Evolutionary conservation across 2,888 invertebrate genomes (phyloP).

Genomic region (Ganaspis brasiliensis): DNA sequence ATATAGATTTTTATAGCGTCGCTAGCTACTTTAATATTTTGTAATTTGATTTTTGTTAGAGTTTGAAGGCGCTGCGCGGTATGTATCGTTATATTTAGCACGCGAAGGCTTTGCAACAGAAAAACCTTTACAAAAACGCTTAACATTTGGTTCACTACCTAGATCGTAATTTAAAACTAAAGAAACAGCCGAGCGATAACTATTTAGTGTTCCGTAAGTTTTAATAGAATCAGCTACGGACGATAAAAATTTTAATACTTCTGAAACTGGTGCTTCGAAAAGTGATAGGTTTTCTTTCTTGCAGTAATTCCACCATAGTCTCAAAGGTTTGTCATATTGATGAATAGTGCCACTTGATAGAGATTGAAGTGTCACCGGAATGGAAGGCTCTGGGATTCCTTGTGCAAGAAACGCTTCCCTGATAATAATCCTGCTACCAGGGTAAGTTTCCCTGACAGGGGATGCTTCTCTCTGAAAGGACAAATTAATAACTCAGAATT

Average conservation of each 20-base stretch:
- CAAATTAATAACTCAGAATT: not conserved
- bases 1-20: not conserved
- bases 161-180: not conserved
- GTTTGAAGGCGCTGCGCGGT: slow-evolving; percentile 11
- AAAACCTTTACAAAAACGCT: slow-evolving; percentile 5
- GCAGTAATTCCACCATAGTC: not conserved
- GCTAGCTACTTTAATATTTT: not conserved
- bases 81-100: not conserved
- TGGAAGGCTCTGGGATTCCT: slow-evolving; percentile 47
- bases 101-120: not conserved
- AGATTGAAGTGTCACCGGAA: not conserved
- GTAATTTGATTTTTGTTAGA: not conserved
- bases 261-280: not conserved
- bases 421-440: slow-evolving; percentile 62
- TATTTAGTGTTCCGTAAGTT: not conserved
- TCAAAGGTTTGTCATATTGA: slow-evolving; percentile 6
- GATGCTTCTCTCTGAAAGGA: slow-evolving; percentile 11
- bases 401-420: slow-evolving; percentile 55
- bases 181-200: not conserved
- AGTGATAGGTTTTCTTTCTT: not conserved
- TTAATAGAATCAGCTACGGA: not conserved
- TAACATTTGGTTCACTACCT: not conserved
- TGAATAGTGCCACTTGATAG: not conserved
- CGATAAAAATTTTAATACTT: not conserved
- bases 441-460: slow-evolving; percentile 20